Evolutionary conservation across 2,888 invertebrate species (phyloP).

Genomic region (Pycnomerus fuliginosus): DNA sequence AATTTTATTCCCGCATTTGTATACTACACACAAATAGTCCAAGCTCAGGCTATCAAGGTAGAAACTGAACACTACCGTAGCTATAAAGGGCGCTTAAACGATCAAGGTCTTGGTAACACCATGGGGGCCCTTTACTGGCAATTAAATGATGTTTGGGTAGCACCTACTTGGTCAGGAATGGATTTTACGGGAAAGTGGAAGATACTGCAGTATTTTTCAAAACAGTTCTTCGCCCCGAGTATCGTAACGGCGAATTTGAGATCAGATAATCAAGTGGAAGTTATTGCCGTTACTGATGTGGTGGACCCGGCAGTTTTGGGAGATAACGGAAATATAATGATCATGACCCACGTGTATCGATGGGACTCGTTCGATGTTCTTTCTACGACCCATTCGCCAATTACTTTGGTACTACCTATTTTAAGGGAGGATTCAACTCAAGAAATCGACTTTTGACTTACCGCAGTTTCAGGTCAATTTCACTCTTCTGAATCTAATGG

Average conservation of each 20-base stretch:
- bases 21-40: constrained; percentile 85
- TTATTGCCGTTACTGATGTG: too few relatives aligned
- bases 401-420: too few relatives aligned
- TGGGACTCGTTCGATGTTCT: too few relatives aligned
- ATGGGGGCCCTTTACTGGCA: constrained; percentile 99
- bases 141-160: constrained; percentile 96
- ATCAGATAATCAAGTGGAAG: too few relatives aligned
- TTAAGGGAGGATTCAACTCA: too few relatives aligned
- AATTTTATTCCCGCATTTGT: constrained; percentile 62
- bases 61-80: constrained; percentile 77
- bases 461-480: too few relatives aligned
- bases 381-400: too few relatives aligned
- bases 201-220: constrained; percentile 80
- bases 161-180: constrained; percentile 93
- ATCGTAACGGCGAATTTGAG: constrained; percentile 56
- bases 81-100: constrained; percentile 48
- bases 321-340: too few relatives aligned
- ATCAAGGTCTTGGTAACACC: constrained; percentile 65
- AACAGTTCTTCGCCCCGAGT: constrained; percentile 79
- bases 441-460: too few relatives aligned
- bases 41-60: constrained; percentile 84
- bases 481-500: too few relatives aligned
- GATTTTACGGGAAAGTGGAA: constrained; percentile 49
- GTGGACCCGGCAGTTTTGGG: too few relatives aligned
- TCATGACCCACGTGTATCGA: too few relatives aligned